Evolutionary conservation across 2,888 invertebrate species (phyloP), one percentile per base, ranked within the genome.

Genomic region (Fabriciana adippe): DNA sequence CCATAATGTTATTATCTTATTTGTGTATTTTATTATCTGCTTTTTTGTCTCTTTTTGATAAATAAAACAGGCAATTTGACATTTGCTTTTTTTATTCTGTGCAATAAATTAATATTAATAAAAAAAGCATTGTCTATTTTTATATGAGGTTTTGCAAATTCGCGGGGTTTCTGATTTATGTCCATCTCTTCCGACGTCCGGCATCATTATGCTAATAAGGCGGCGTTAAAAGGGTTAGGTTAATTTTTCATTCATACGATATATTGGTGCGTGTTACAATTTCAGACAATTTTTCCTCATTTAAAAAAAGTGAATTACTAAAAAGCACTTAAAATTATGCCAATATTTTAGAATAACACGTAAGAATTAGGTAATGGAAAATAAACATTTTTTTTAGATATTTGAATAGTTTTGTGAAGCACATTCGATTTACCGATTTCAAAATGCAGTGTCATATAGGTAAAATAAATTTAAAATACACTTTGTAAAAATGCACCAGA

Each of bases 181-280:
- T 76, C 71, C 59, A 67, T 66, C 70, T 76, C 78, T 82, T 83
- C 83, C 82, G 80, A 70, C 75, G 75, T 71, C 69, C 70, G 76
- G 70, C 71, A 75, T 81, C 79, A 79, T 82, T 84, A 84, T 83
- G 82, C 75, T 81, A 82, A 83, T 81, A 65, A 74, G 75, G 73
- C 70, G 66, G 69, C 62, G 67, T 74, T 74, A 71, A 74, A 77
- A 74, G 76, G 73, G 71, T 73, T 75, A 68, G 71, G 73, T 73
- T 74, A 73, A 74, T 75, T 72, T 73, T 74, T 75, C 75, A 75
- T 76, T 71, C 72, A 74, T 72, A 71, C 66, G 74, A 66, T 68
- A 67, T 69, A 71, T 69, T 68, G 64, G 69, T 62, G 69, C 35
- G 50, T 66, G 55, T 64, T 56, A 16, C 16, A 64, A 50, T 60